Base-by-base conservation (phyloP, 2,113 vertebrate species). In the Natator depressus region DNA sequence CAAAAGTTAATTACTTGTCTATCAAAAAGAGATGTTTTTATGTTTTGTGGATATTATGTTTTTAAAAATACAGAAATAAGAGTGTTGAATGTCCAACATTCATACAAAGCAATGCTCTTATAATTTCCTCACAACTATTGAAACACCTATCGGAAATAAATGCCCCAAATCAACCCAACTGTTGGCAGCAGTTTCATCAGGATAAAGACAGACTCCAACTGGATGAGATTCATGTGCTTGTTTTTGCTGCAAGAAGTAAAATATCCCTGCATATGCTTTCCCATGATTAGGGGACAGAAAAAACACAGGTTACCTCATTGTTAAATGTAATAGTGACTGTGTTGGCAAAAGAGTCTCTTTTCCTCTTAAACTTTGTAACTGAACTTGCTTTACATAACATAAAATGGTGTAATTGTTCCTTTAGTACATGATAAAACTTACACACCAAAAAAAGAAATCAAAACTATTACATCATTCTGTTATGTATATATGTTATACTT, bases 1-100 rank as follows among this genome's bases (percentile, higher is more conserved):
- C 1, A 83, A 96, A 97, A 96, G 96, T 27, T 88, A 97, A 95
- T 95, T 96, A 95, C 78, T 97, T 97, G 65, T 93, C 88, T 96
- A 96, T 91, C 88, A 98, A 85, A 96, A 95, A 98, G 88, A 97
- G 84, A 97, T 38, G 38, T 94, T 96, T 90, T 95, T 80, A 88
- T 87, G 65, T 85, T 96, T 50, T 91, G 72, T 90, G 50, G 85
- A 93, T 96, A 93, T 72, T 88, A 46, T 57, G 59, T 80, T 57
- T 17, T 49, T 84, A 65, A 87, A 96, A 65, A 12, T 94, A 94
- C 96, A 89, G 84, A 96, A 46, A 35, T 69, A 47, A 90, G 46
- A 94, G 94, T n/a, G 85, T 17, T 72, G 5, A 93, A 85, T 72
- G 88, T 87, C 50, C 19, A 80, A 38, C 84, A n/a, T 54, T 79